Percentiles rank a stretch among this genome's conserved stretches.
phyloP scores from a whole-genome alignment of 2,113 vertebrate genomes.

The Xiphorhynchus elegans region DNA sequence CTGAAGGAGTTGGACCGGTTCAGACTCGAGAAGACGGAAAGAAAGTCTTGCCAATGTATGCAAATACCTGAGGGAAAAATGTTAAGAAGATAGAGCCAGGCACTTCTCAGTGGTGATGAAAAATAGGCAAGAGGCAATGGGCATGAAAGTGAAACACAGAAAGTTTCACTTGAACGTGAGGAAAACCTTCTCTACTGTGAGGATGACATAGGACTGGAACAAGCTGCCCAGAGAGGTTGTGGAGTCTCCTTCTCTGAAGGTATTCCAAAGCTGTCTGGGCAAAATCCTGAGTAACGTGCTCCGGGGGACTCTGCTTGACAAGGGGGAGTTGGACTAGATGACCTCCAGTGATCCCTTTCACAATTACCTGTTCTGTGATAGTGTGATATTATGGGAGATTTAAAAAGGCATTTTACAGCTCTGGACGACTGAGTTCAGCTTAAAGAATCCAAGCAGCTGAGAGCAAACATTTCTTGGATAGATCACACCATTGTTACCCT shows the following conservation, averaged over 20 bases:
- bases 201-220: neutral
- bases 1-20: neutral
- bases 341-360: neutral
- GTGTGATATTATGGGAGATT: neutral
- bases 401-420: neutral
- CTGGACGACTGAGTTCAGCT: neutral
- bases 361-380: neutral
- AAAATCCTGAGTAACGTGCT: neutral
- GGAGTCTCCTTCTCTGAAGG: neutral
- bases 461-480: neutral
- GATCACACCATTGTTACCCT: neutral
- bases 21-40: neutral
- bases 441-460: neutral
- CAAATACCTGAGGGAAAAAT: neutral
- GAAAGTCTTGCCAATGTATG: neutral
- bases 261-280: neutral
- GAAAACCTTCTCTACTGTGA: neutral
- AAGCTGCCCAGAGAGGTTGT: neutral
- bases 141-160: neutral
- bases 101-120: neutral
- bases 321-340: neutral
- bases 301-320: neutral
- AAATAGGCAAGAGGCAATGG: neutral
- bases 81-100: neutral
- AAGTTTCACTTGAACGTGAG: neutral